Base-by-base conservation (phyloP, 2,113 vertebrate species). In the Stegostoma tigrinum region DNA sequence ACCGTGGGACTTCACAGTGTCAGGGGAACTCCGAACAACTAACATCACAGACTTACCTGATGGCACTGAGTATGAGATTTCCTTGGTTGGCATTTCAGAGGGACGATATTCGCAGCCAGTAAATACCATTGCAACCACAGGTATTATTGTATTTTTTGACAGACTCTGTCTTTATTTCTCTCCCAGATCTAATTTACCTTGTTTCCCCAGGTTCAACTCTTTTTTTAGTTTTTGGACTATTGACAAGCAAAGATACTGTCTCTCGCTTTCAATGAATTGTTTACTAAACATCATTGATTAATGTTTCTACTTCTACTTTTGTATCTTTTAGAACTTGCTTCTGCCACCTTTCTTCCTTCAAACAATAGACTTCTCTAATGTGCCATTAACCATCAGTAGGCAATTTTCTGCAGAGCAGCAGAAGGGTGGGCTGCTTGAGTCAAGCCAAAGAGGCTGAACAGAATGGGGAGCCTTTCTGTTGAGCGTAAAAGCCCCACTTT, bases 61-160 rank as follows among this genome's bases (percentile, higher is more conserved):
- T 96, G 98, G 98, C 96, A 98, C 98, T 1, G 97, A 98, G 95
- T 99, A 99, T 96, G 97, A 98, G 96, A 97, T 99, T 96, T 97
- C 99, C 96, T 97, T 99, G 96, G 98, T 98, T 97, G 99, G 99
- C 96, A 38, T 98, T 96, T 96, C 98, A 97, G 97, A 96, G 96
- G 98, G 98, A 98, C 98, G 97, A 83, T 97, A 97, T 86, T 98
- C 98, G 97, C 98, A 98, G 96, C 98, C 99, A 21, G 55, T 99
- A 97, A 97, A 96, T 95, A 96, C 98, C 91, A 66, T 97, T 96
- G 98, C 98, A 96, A 98, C 96, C 97, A 99, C 99, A 99, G 99
- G 99, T 99, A 99, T 96, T 97, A 86, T 85, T 96, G 96, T 75
- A 64, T 95, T 72, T 52, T 52, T 95, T 72, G 27, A 75, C 34